These are phyloP conservation scores for Rhynchotus rufescens DNA, from an alignment of 2,797 vertebrate genomes.

Conservation along the genomic window DNA sequence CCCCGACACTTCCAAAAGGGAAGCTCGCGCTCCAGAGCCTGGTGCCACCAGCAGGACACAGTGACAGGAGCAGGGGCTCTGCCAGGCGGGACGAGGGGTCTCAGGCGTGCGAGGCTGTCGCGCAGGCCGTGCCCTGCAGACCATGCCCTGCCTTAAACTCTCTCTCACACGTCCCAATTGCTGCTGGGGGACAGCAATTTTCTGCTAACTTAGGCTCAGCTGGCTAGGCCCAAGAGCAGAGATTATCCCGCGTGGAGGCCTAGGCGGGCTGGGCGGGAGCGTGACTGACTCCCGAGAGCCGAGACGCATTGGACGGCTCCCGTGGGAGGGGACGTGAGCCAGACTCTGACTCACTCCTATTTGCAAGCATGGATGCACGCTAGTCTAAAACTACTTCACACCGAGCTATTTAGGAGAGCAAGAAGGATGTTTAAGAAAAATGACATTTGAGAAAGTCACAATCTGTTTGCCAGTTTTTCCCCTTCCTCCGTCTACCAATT, in stretches of 20 bases:
- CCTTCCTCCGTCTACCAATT: constrained; percentile 43
- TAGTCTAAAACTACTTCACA: constrained; percentile 16
- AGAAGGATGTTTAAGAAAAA: constrained; percentile 26
- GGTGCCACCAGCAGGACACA: background rate
- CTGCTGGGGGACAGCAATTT: background rate
- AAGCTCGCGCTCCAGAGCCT: background rate
- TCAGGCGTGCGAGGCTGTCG: background rate
- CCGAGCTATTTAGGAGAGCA: constrained; percentile 36
- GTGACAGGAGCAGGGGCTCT: background rate
- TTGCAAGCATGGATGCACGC: constrained; percentile 23
- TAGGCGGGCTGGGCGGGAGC: background rate
- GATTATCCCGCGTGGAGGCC: fast-evolving
- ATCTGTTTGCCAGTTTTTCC: constrained; percentile 57
- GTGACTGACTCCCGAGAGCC: background rate
- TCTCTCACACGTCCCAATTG: background rate
- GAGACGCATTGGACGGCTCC: background rate
- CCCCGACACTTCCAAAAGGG: background rate
- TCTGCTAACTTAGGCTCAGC: background rate
- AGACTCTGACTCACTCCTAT: constrained; percentile 62
- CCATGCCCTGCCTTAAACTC: background rate
- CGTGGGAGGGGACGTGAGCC: constrained; percentile 51
- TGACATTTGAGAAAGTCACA: constrained; percentile 63
- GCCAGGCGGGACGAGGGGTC: no score
- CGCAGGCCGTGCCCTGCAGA: background rate
- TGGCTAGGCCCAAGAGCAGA: fast-evolving